Evolutionary conservation across 2,888 invertebrate species (phyloP), one percentile per base, ranked within the genome.

Genomic region (Eudasyphora cyanicolor): DNA sequence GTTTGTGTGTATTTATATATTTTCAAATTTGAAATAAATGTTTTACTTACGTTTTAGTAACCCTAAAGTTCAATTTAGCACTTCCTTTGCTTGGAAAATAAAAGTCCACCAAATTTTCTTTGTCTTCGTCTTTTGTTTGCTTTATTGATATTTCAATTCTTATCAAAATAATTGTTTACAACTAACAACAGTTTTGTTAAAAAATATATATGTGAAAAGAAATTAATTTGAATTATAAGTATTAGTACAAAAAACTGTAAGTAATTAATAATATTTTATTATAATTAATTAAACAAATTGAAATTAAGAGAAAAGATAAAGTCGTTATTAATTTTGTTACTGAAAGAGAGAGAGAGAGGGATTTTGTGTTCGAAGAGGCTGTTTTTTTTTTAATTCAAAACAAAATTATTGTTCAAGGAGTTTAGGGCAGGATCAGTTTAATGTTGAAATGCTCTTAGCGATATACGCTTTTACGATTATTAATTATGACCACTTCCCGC

Each of bases 111-210:
- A 67, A 6, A 45, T 57, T 42, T 19, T 21, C 49, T 64, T 57
- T 57, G 4, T 45, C 42, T 67, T 67, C 35, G 67, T 67, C 67
- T 67, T 67, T 62, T 75, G 42, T 54, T 70, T 77, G 54, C 77
- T 83, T 83, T 83, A 80, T 83, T 83, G 70, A 75, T 69, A 67
- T 79, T 76, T 83, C 75, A 60, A 77, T 84, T 76, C 78, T 80
- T 84, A 84, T 81, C 83, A 84, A 84, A 84, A 84, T 84, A 80
- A 84, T 84, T 84, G 75, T 84, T 60, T 84, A 84, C 77, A 80
- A 81, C 75, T 84, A 84, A 71, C 75, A 84, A 84, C 83, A 78
- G 70, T 80, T 27, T 69, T 73, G 29, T 49, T 77, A 76, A 38
- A 38, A 62, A 64, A 64, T 38, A 24, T 57, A 57, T 10, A 19